Conservation (phyloP, 2,888 invertebrate species). For the Polymixis lichenea region DNA sequence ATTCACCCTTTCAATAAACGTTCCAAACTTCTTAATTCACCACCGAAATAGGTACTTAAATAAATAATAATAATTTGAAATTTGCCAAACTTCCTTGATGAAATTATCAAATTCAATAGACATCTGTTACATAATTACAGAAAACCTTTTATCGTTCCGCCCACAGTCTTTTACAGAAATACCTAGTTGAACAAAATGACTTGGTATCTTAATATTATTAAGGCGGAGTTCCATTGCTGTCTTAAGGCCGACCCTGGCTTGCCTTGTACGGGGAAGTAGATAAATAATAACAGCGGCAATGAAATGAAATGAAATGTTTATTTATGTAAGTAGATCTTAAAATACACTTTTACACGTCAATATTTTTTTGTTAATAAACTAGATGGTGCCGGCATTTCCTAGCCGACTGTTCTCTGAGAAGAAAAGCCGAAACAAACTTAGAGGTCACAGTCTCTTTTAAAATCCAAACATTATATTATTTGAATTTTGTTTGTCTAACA, state of each 20-base stretch:
- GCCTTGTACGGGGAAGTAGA: background rate
- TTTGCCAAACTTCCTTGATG: conserved; percentile 3
- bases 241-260: background rate
- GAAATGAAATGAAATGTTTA: no score
- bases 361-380: no score
- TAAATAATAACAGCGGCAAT: background rate
- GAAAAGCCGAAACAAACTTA: no score
- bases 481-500: no score
- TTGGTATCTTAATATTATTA: conserved; percentile 15
- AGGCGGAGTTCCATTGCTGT: background rate
- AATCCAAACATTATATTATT: no score
- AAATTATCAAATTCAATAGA: conserved; percentile 18
- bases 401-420: no score
- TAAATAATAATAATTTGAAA: conserved; percentile 10
- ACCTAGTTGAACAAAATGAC: background rate
- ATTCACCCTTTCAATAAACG: conserved; percentile 3
- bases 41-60: conserved; percentile 10
- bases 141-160: conserved; percentile 23
- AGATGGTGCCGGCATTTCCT: no score
- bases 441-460: no score
- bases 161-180: conserved; percentile 11
- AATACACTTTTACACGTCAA: no score
- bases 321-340: no score
- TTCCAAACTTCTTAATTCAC: conserved; percentile 7
- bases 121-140: conserved; percentile 34